These are phyloP conservation scores for Oscheius sp. DNA, from an alignment of 2,888 invertebrate species.

Conservation along the genomic window DNA sequence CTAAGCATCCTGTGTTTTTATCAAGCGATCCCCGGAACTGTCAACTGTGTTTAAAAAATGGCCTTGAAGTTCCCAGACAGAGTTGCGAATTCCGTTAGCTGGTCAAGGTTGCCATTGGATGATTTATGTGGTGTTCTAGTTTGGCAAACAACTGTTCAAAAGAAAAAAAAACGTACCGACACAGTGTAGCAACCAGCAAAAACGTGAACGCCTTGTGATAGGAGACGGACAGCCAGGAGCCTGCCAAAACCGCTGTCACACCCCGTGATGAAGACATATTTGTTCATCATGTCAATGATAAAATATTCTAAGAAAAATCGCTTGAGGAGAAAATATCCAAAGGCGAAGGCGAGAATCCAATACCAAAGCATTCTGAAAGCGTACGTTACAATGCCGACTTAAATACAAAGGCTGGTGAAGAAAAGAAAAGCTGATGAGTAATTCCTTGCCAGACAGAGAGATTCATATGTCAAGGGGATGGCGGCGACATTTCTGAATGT, in stretches of 20 bases:
- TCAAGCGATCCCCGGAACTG: too few species aligned
- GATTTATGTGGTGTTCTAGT: slow-evolving; percentile 12
- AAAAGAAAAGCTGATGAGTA: not conserved
- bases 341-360: slow-evolving; percentile 16
- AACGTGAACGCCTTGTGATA: slow-evolving; percentile 80
- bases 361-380: slow-evolving; percentile 22
- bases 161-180: slow-evolving; percentile 43
- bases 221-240: slow-evolving; percentile 64
- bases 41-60: too few species aligned
- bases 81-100: slow-evolving; percentile 6
- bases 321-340: slow-evolving; percentile 42
- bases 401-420: too few species aligned
- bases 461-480: not conserved
- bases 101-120: slow-evolving; percentile 8
- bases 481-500: too few species aligned
- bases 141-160: not conserved
- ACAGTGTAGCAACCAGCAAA: slow-evolving; percentile 80
- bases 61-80: too few species aligned
- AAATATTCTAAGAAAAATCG: slow-evolving; percentile 46
- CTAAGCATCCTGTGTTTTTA: too few species aligned
- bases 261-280: slow-evolving; percentile 51
- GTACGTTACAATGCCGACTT: not conserved
- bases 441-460: not conserved
- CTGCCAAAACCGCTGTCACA: slow-evolving; percentile 70
- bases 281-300: slow-evolving; percentile 34